Base-by-base conservation (phyloP, 2,797 vertebrate species). In the Denticeps clupeoides region DNA sequence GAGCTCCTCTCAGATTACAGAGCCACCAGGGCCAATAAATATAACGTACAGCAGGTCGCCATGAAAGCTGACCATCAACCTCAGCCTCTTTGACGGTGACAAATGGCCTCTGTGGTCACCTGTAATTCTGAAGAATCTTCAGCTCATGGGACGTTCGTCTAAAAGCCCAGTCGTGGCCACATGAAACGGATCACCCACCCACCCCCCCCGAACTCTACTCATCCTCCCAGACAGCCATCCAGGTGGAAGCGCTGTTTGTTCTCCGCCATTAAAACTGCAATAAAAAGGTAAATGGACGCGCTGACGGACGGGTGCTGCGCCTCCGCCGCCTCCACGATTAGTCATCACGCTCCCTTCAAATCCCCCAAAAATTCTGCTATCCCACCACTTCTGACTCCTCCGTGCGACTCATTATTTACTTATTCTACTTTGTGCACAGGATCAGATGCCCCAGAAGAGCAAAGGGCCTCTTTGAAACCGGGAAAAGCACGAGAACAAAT, bases 221-320 rank as follows among this genome's bases (percentile, higher is more conserved):
- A 2, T 58, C 61, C 67, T 52, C n/a, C 21, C 27, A 41, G 56
- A 51, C 56, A 62, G 55, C 62, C 67, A 73, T 62, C 70, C 69
- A 77, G 71, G 71, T 73, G 59, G 56, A 63, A 55, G 60, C 62
- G 50, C 48, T 41, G 70, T 76, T 77, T 80, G 73, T 78, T 75
- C 59, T 55, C 47, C 57, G 52, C 60, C 65, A 73, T 40, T 66
- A 60, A 47, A 67, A 70, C 74, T 61, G 59, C n/a, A n/a, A n/a
- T n/a, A 73, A 72, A 72, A 49, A 35, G 35, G 33, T 37, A 22
- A 62, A 51, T 49, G 59, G 24, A 33, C 45, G 69, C 68, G 72
- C 71, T 69, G 70, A 74, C 42, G 60, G 69, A 74, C 55, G 59
- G 25, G 38, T 10, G n/a, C 8, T 25, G 24, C 29, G 24, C 63